A percentile compares a stretch with the other conserved stretches of the same genome.
phyloP scores from a whole-genome alignment of 2,888 invertebrate species.

The Nymphalis polychloros region DNA sequence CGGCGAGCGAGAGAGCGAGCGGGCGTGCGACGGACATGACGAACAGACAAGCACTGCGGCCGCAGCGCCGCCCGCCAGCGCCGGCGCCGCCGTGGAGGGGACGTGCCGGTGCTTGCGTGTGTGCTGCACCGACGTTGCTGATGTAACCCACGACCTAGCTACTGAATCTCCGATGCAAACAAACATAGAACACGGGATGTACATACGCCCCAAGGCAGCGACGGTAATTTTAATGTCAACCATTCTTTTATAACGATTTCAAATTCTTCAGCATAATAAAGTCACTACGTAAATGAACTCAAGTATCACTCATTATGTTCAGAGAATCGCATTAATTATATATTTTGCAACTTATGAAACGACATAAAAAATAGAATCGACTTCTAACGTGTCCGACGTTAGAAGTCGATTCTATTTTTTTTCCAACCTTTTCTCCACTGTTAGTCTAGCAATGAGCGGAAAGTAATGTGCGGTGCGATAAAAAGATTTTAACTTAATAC shows the following conservation, averaged over 20 bases:
- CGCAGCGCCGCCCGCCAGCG: conserved; percentile 1
- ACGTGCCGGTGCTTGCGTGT: neutral
- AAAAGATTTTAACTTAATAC: too few species aligned
- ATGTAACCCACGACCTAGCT: conserved; percentile 24
- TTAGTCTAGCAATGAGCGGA: too few species aligned
- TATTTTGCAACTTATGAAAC: too few species aligned
- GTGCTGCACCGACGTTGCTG: neutral
- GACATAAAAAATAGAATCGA: too few species aligned
- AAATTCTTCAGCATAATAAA: neutral
- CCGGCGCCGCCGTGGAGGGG: neutral
- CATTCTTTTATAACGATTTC: neutral
- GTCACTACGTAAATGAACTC: neutral
- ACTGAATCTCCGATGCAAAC: neutral
- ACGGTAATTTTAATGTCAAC: neutral
- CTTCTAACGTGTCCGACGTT: too few species aligned
- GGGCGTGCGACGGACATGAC: conserved; percentile 36
- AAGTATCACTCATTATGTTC: neutral
- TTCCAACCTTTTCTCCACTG: too few species aligned
- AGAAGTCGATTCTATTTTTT: too few species aligned
- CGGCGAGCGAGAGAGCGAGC: conserved; percentile 28
- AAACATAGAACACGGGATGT: conserved; percentile 1
- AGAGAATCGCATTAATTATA: too few species aligned
- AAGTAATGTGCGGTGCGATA: too few species aligned
- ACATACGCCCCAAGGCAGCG: neutral
- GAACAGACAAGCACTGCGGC: conserved; percentile 33